Base-by-base conservation (phyloP, 2,888 invertebrate genomes). In the Ectemnius continuus region DNA sequence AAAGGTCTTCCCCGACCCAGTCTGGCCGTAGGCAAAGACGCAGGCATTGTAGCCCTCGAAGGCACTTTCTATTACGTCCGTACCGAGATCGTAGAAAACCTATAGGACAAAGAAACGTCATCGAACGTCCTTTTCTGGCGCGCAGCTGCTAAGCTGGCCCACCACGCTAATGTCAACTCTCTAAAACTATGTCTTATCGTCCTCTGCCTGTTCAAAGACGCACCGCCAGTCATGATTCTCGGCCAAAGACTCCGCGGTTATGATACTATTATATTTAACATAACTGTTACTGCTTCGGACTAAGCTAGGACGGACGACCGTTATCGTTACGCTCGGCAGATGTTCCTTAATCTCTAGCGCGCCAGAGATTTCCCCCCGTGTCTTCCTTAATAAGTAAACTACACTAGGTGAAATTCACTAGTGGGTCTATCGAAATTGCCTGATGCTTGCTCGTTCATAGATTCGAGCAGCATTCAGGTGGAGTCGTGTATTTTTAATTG, bases 21-120 rank as follows among this genome's bases (percentile, higher is more conserved):
- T 97, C 92, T 97, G 97, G 20, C 97, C 97, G 90, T 97, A 97
- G 58, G 97, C 97, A 92, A 97, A 97, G 70, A 97, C 96, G 89
- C 97, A 97, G 72, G 97, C 97, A 91, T 97, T 97, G 92, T 97
- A 97, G 47, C 96, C 96, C 87, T 95, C 94, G 91, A 96, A 96
- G 77, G 95, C 96, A 92, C 95, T 95, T 91, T 95, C 95, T 78
- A 96, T 94, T 78, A 96, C 96, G 91, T 96, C 96, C 88, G 94
- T 93, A 47, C 96, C 96, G 82, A 96, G 92, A 92, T 96, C 95
- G 60, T 94, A 92, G 91, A 95, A 95, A 81, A 96, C 95, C 91
- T 92, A 76, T 70, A 88, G 74, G 16, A 60, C 3, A 73, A 6
- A 73, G 16, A 5, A 64, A 14, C 59, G 36, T 8, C 4, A 60